A percentile compares a stretch with the other conserved stretches of the same genome.
phyloP scores from a whole-genome alignment of 2,888 invertebrate species.

The Chymomyza caudatula region DNA sequence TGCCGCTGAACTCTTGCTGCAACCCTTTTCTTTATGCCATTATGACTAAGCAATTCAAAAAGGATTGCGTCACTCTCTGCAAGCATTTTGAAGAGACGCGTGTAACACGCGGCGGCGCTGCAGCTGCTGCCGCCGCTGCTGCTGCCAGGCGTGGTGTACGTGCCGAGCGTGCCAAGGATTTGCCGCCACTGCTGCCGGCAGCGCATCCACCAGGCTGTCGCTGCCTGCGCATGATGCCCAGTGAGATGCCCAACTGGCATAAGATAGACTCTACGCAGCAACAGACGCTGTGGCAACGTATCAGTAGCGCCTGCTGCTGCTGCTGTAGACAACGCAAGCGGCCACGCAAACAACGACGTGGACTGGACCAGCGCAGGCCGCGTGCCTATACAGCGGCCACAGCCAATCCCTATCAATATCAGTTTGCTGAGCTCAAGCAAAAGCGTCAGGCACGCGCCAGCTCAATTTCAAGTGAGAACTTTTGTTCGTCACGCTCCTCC shows the following conservation, averaged over 20 bases:
- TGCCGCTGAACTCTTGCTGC: slow-evolving; percentile 97
- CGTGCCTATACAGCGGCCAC: slow-evolving; percentile 78
- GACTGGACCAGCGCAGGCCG: slow-evolving; percentile 58
- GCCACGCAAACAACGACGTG: slow-evolving; percentile 50
- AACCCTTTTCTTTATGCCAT: slow-evolving; percentile 99
- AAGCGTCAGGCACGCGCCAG: slow-evolving; percentile 88
- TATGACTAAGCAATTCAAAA: slow-evolving; percentile 97
- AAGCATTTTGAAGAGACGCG: slow-evolving; percentile 97
- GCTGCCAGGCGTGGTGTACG: slow-evolving; percentile 82
- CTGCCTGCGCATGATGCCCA: slow-evolving; percentile 79
- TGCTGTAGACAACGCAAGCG: slow-evolving; percentile 46
- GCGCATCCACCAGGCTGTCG: slow-evolving; percentile 78
- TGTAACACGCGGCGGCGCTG: slow-evolving; percentile 79
- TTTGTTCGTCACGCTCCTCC: slow-evolving; percentile 91
- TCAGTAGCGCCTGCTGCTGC: slow-evolving; percentile 68
- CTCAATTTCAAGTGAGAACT: slow-evolving; percentile 93
- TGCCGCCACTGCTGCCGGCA: slow-evolving; percentile 80
- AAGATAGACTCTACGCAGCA: slow-evolving; percentile 66
- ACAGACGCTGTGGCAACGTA: slow-evolving; percentile 73
- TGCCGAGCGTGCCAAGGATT: slow-evolving; percentile 87
- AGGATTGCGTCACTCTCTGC: slow-evolving; percentile 96
- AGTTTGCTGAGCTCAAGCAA: slow-evolving; percentile 85
- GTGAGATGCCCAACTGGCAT: slow-evolving; percentile 76
- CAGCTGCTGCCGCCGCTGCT: slow-evolving; percentile 17
- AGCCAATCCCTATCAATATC: slow-evolving; percentile 85